These are phyloP conservation scores for Lottia gigantea DNA, from an alignment of 2,888 invertebrate species.

Conservation along the genomic window DNA sequence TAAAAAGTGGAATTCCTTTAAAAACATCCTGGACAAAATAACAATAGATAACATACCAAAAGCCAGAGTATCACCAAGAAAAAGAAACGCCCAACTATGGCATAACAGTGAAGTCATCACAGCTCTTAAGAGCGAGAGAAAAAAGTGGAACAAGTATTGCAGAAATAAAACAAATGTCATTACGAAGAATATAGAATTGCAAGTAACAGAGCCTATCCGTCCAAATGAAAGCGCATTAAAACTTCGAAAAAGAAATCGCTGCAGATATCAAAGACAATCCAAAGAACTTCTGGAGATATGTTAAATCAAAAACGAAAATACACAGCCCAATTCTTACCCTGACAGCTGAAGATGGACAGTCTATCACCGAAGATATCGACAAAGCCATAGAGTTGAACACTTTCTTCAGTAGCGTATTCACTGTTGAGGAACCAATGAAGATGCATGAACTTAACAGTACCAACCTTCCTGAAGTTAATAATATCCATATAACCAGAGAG, in stretches of 20 bases:
- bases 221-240: too few species aligned
- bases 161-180: neutral
- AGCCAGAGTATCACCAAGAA: neutral
- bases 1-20: too few species aligned
- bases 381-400: conserved; percentile 15
- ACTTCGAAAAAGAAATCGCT: neutral
- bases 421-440: neutral
- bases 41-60: neutral
- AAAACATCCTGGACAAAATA: neutral
- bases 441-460: neutral
- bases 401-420: conserved; percentile 17
- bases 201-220: neutral
- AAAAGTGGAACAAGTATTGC: too few species aligned
- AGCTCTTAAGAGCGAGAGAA: neutral
- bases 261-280: neutral
- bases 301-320: neutral
- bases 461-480: neutral
- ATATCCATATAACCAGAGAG: neutral
- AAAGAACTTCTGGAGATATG: neutral
- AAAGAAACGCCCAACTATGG: neutral
- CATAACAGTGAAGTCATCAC: neutral
- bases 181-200: neutral
- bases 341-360: neutral
- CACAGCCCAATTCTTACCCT: neutral
- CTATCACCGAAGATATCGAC: neutral